These are phyloP conservation scores for Dicentrarchus labrax DNA, from an alignment of 2,113 vertebrate genomes.

Conservation along the genomic window DNA sequence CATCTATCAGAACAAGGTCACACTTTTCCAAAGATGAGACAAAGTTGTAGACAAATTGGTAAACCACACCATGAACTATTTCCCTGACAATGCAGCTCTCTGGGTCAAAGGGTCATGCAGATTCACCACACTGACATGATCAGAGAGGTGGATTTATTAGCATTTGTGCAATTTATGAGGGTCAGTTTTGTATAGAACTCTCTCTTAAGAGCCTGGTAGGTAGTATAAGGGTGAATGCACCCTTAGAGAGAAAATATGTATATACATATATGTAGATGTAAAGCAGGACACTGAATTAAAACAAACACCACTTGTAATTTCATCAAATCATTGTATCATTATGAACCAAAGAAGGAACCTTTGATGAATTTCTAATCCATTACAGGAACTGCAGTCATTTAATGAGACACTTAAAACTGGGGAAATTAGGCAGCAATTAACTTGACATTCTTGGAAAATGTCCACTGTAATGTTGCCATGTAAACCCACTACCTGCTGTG, in stretches of 20 bases:
- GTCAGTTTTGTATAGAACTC: not conserved
- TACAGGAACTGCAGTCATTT: not conserved
- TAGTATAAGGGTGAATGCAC: not conserved
- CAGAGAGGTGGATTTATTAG: slow-evolving; percentile 7
- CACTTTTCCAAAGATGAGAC: not conserved
- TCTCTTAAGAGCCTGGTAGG: not conserved
- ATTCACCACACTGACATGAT: slow-evolving; percentile 7
- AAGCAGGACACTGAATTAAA: not conserved
- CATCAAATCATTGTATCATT: not conserved
- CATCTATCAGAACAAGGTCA: not conserved
- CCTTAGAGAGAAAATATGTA: not conserved
- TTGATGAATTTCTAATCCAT: slow-evolving; percentile 8
- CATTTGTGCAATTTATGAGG: not conserved
- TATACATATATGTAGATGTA: too few relatives aligned
- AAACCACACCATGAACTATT: not conserved
- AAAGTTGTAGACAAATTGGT: not conserved
- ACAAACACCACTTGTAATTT: not conserved
- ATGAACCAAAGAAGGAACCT: not conserved
- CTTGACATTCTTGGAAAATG: not conserved
- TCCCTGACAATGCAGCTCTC: not conserved
- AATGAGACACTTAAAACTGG: not conserved
- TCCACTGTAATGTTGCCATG: not conserved
- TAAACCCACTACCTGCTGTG: not conserved
- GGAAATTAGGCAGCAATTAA: slow-evolving; percentile 19
- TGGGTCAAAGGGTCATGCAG: not conserved